Conservation (phyloP, 23 tunicate species). For the Trididemnum nubilum region DNA sequence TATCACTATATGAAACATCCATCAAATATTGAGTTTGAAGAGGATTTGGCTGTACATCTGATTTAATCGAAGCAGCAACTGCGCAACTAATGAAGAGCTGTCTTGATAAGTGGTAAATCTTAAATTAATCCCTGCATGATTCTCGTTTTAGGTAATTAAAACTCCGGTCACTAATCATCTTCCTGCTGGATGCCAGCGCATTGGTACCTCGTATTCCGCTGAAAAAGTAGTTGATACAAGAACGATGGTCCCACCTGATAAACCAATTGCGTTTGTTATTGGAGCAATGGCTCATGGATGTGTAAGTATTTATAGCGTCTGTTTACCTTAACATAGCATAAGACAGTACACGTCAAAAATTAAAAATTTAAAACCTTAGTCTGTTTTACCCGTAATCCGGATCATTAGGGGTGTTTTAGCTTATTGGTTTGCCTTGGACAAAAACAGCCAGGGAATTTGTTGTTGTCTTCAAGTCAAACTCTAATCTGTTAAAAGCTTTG, state of each 20-base stretch:
- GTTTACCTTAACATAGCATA: background rate
- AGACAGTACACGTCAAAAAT: too few relatives aligned
- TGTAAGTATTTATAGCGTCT: constrained; percentile 51
- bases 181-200: constrained; percentile 90
- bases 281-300: constrained; percentile 99
- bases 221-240: constrained; percentile 42
- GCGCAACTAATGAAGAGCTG: too few relatives aligned
- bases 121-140: too few relatives aligned
- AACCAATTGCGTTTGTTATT: constrained; percentile 80
- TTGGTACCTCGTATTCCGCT: constrained; percentile 73
- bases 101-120: too few relatives aligned
- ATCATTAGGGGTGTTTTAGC: too few relatives aligned
- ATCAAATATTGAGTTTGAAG: too few relatives aligned
- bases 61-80: too few relatives aligned
- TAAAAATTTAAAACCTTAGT: too few relatives aligned
- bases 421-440: background rate
- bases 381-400: too few relatives aligned
- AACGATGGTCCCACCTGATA: constrained; percentile 57
- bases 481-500: too few relatives aligned
- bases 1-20: too few relatives aligned
- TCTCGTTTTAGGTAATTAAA: constrained; percentile 85
- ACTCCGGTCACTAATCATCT: constrained; percentile 91
- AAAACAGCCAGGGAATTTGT: background rate
- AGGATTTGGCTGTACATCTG: too few relatives aligned
- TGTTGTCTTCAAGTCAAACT: background rate